Percentiles rank a stretch among this genome's conserved stretches.
Conservation (phyloP, 2,888 invertebrate species). For the Xanthia icteritia region DNA sequence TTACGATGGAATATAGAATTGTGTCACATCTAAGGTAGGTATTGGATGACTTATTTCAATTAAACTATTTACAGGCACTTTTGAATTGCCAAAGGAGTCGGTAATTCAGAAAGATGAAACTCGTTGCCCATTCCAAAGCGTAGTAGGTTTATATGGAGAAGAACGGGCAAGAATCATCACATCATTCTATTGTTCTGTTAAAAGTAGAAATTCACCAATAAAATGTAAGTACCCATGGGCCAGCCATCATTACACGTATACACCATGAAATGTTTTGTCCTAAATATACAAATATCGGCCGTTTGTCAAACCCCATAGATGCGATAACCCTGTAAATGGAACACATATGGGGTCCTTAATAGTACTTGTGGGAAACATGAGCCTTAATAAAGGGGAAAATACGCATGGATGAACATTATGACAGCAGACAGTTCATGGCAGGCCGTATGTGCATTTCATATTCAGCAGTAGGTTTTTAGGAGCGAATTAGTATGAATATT, state of each 20-base stretch:
- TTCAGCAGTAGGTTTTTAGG: background rate
- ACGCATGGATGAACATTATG: background rate
- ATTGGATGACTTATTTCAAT: too few species aligned
- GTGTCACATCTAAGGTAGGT: too few species aligned
- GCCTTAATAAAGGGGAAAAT: slow-evolving; percentile 12
- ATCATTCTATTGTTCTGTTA: background rate
- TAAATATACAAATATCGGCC: slow-evolving; percentile 1
- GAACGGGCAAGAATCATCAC: too few species aligned
- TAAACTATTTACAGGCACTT: too few species aligned
- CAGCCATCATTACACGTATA: background rate
- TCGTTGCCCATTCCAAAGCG: too few species aligned
- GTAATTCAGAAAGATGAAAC: too few species aligned
- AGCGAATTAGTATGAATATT: background rate
- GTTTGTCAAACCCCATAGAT: background rate
- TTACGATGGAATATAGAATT: too few species aligned
- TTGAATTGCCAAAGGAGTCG: too few species aligned
- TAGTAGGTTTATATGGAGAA: background rate
- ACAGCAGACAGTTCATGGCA: background rate
- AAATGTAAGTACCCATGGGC: background rate
- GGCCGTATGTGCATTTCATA: background rate
- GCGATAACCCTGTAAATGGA: background rate
- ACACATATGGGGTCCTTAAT: slow-evolving; percentile 4
- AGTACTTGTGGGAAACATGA: slow-evolving; percentile 15
- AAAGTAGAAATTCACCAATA: background rate
- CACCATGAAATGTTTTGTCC: slow-evolving; percentile 1